A percentile compares a stretch with the other conserved stretches of the same genome.
Conservation (phyloP, 2,888 invertebrate genomes). For the Carterocephalus palaemon region DNA sequence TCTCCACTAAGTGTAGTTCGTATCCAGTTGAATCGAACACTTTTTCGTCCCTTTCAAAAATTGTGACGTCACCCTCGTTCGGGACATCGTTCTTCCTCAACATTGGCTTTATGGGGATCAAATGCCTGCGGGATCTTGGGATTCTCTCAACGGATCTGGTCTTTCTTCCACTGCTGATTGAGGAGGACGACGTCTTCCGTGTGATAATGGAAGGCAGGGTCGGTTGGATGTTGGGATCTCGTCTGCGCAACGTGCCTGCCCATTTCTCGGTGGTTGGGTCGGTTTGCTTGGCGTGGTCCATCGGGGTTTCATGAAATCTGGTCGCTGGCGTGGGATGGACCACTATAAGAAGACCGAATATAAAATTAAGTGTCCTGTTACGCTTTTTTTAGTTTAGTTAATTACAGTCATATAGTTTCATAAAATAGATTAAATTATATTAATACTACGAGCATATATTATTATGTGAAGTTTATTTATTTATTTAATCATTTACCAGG, state of each 20-base stretch:
- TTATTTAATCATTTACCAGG: too few relatives aligned
- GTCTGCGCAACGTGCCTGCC: conserved; percentile 82
- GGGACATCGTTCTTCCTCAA: conserved; percentile 55
- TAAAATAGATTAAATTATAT: too few relatives aligned
- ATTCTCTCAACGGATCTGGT: conserved; percentile 69
- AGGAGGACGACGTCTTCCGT: conserved; percentile 68
- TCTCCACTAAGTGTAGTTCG: conserved; percentile 87
- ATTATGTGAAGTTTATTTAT: too few relatives aligned
- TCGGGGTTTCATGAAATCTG: conserved; percentile 45
- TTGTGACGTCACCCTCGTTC: conserved; percentile 59
- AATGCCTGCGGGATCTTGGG: conserved; percentile 48
- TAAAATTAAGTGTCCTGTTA: conserved; percentile 1
- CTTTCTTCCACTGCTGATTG: conserved; percentile 60
- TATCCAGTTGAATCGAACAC: conserved; percentile 84
- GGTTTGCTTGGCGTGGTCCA: conserved; percentile 52
- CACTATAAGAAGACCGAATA: conserved; percentile 42
- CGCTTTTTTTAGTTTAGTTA: too few relatives aligned
- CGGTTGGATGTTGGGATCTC: conserved; percentile 82
- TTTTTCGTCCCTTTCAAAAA: conserved; percentile 64
- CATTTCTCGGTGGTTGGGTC: conserved; percentile 81
- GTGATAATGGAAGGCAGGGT: conserved; percentile 81
- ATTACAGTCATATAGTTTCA: too few relatives aligned
- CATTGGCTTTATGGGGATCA: conserved; percentile 60
- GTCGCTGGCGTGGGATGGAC: conserved; percentile 60
- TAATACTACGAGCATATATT: too few relatives aligned